Percentiles rank a stretch among this genome's conserved stretches.
Evolutionary conservation across 2,113 vertebrate species (phyloP).

Genomic region (Phaethon lepturus): DNA sequence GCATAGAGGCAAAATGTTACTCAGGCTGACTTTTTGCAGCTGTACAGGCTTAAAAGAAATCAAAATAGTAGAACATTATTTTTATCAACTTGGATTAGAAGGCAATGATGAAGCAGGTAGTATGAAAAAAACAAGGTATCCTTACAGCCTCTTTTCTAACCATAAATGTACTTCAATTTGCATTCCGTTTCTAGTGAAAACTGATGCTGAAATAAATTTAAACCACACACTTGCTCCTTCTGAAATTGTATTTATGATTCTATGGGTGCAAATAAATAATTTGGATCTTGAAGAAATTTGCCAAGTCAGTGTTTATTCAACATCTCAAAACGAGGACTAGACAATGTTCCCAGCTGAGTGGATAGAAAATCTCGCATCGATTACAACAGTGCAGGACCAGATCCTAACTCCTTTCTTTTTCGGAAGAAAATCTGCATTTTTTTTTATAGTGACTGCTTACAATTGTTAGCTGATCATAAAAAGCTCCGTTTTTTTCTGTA

Average conservation of each 20-base stretch:
- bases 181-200: neutral
- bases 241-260: slow-evolving; percentile 39
- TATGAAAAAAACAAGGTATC: neutral
- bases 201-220: slow-evolving; percentile 8
- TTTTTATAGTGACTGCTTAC: neutral
- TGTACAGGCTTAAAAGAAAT: neutral
- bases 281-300: neutral
- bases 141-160: neutral
- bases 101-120: slow-evolving; percentile 2
- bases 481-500: neutral
- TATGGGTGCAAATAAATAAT: slow-evolving; percentile 4
- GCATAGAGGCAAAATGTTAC: neutral
- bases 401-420: neutral
- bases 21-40: neutral
- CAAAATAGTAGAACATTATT: neutral
- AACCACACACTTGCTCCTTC: neutral
- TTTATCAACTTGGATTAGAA: neutral
- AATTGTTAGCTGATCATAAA: neutral
- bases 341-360: neutral
- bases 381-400: neutral
- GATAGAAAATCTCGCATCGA: neutral
- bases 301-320: neutral
- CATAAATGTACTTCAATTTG: neutral
- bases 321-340: neutral
- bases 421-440: neutral